Conservation (phyloP, 2,797 vertebrate species). For the Pseudochromis fuscus region DNA sequence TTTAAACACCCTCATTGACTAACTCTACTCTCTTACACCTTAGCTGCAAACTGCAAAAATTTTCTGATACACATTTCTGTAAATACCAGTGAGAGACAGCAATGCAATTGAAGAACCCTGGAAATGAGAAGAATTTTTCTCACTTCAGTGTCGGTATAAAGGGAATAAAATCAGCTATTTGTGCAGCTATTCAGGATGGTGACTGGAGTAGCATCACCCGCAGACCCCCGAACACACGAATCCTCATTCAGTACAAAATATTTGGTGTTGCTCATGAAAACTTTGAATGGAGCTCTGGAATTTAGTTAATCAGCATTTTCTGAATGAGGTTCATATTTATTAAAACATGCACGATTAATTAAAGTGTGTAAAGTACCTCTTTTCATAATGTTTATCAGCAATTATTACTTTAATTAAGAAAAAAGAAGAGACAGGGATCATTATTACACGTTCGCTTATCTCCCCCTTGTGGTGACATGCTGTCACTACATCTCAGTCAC, state of each 20-base stretch:
- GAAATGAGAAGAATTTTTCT: conserved; percentile 12
- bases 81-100: conserved; percentile 17
- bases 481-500: conserved; percentile 11
- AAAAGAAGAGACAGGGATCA: neutral
- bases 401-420: conserved; percentile 31
- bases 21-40: neutral
- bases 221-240: conserved; percentile 3
- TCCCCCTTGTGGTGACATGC: conserved; percentile 34
- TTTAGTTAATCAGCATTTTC: conserved; percentile 30
- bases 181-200: conserved; percentile 30
- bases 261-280: conserved; percentile 15
- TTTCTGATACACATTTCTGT: neutral
- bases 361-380: conserved; percentile 25
- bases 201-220: conserved; percentile 15
- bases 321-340: conserved; percentile 33
- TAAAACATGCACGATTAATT: conserved; percentile 30
- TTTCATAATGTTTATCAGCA: conserved; percentile 30
- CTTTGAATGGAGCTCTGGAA: conserved; percentile 23
- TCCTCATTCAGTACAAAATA: conserved; percentile 24
- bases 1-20: neutral
- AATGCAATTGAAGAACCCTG: neutral
- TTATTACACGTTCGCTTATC: conserved; percentile 55
- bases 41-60: conserved; percentile 1
- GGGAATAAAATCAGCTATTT: conserved; percentile 41
- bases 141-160: conserved; percentile 3